A percentile compares a stretch with the other conserved stretches of the same genome.
Evolutionary conservation across 2,113 vertebrate species (phyloP).

Genomic region (Chrysemys picta): DNA sequence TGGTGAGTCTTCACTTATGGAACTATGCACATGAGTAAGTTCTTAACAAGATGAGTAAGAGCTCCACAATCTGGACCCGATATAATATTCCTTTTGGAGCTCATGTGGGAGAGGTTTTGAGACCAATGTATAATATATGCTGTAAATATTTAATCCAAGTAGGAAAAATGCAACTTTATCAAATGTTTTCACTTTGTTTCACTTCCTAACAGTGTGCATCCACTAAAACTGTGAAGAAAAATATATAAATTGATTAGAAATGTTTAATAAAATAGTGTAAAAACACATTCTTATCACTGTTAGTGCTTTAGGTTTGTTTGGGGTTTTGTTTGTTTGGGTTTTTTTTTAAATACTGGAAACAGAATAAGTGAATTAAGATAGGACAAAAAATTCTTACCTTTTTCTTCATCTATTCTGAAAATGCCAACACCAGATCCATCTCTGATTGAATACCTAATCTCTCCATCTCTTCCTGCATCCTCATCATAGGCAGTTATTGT

Average conservation of each 20-base stretch:
- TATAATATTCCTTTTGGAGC: background rate
- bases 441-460: conserved; percentile 93
- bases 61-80: background rate
- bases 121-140: background rate
- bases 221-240: background rate
- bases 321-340: too few species aligned
- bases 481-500: conserved; percentile 91
- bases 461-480: conserved; percentile 90
- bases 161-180: background rate
- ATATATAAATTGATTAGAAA: rapidly evolving
- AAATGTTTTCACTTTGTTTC: background rate
- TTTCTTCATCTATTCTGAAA: conserved; percentile 94
- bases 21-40: rapidly evolving
- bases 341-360: background rate
- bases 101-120: background rate
- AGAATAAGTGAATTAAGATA: background rate
- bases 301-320: background rate
- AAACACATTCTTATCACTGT: background rate
- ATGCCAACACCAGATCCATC: conserved; percentile 95
- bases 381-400: conserved; percentile 83
- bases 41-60: background rate
- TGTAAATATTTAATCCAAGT: background rate
- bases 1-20: background rate
- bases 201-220: background rate
- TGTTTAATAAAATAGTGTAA: background rate